phyloP scores from a whole-genome alignment of 35 echinoderm and acorn worm genomes.

The Heliocidaris erythrogramma region DNA sequence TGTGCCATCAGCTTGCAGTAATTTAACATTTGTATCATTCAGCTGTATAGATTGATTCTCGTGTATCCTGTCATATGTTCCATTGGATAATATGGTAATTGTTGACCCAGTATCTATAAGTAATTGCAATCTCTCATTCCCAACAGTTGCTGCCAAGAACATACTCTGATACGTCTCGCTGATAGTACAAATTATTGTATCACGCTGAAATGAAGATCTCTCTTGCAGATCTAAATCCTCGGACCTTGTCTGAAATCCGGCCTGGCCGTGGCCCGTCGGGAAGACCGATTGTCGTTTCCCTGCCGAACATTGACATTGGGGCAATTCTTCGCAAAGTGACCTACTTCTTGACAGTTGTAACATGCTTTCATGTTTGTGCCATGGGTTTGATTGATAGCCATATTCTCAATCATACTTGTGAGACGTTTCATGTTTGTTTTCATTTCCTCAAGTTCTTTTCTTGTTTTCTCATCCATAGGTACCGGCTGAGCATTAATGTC shows the following conservation, averaged over 20 bases:
- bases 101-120: conserved; percentile 6
- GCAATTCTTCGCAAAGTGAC: too few species aligned
- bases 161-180: neutral
- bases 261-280: neutral
- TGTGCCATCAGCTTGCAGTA: neutral
- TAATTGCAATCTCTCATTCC: neutral
- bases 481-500: too few species aligned
- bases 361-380: too few species aligned
- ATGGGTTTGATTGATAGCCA: too few species aligned
- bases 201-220: too few species aligned
- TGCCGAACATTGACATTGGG: too few species aligned
- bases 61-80: neutral
- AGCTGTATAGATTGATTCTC: neutral
- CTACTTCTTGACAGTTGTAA: too few species aligned
- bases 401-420: too few species aligned
- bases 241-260: neutral
- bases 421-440: too few species aligned
- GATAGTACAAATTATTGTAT: neutral
- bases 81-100: neutral
- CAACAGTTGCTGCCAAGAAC: neutral
- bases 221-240: neutral
- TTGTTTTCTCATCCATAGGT: too few species aligned
- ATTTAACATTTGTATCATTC: neutral
- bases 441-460: too few species aligned
- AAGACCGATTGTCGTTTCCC: conserved; percentile 3